These are phyloP conservation scores for Stramonita haemastoma DNA, from an alignment of 2,888 invertebrate species.

Conservation along the genomic window DNA sequence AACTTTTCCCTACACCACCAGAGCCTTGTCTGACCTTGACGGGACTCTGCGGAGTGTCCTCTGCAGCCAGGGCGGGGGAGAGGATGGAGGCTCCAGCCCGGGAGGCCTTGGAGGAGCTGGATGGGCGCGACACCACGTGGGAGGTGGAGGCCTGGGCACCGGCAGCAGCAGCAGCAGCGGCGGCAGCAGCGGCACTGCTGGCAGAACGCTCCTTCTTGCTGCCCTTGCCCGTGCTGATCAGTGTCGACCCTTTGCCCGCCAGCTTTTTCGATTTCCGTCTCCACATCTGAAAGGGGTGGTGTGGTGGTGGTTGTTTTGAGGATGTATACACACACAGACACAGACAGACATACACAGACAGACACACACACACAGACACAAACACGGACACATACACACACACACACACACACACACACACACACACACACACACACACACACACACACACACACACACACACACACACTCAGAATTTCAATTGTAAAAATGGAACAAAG, in stretches of 20 bases:
- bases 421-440: no score
- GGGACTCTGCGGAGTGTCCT: slow-evolving; percentile 51
- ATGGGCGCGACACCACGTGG: slow-evolving; percentile 44
- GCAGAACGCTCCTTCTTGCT: slow-evolving; percentile 33
- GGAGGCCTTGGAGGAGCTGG: slow-evolving; percentile 37
- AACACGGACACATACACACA: no score
- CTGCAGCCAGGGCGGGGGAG: slow-evolving; percentile 33
- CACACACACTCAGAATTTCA: no score
- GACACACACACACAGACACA: no score
- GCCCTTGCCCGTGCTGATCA: slow-evolving; percentile 78
- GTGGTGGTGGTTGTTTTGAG: no score
- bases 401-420: no score
- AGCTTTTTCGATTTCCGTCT: slow-evolving; percentile 87
- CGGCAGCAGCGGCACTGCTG: slow-evolving; percentile 28
- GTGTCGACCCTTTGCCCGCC: slow-evolving; percentile 79
- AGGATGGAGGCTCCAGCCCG: slow-evolving; percentile 33
- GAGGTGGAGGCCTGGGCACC: slow-evolving; percentile 33
- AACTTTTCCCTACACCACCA: no score
- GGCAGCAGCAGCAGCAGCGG: no score
- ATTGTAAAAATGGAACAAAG: no score
- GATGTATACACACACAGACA: no score
- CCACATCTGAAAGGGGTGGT: slow-evolving; percentile 84
- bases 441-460: no score
- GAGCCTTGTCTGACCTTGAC: slow-evolving; percentile 44
- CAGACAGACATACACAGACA: no score